Evolutionary conservation across 2,797 vertebrate species (phyloP).

Genomic region (Taenioides sp.): DNA sequence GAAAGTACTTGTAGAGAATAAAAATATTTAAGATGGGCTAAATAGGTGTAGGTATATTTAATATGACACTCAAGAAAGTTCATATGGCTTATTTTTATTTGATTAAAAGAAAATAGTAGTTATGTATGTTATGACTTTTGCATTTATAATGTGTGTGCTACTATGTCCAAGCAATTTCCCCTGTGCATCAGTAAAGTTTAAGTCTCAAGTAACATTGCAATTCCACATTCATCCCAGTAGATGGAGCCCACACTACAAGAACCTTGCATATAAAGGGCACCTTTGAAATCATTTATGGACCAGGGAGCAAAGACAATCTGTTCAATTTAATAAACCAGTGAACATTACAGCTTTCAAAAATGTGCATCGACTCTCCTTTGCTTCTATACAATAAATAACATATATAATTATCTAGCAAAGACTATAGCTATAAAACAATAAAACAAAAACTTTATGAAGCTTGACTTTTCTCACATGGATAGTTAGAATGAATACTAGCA

Average conservation of each 20-base stretch:
- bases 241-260: slow-evolving; percentile 38
- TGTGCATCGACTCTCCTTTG: slow-evolving; percentile 29
- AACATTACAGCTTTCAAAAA: slow-evolving; percentile 34
- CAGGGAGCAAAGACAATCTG: slow-evolving; percentile 44
- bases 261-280: background rate
- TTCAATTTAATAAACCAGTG: slow-evolving; percentile 52
- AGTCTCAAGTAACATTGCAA: background rate
- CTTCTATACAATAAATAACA: slow-evolving; percentile 43
- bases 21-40: background rate
- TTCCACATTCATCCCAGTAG: slow-evolving; percentile 49
- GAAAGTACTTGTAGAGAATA: background rate
- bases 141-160: too few relatives aligned
- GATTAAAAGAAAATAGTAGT: background rate
- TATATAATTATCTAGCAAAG: slow-evolving; percentile 38
- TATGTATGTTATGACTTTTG: too few relatives aligned
- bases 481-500: slow-evolving; percentile 26
- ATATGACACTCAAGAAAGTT: background rate
- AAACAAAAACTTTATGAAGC: slow-evolving; percentile 34
- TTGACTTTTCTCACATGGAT: slow-evolving; percentile 38
- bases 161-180: too few relatives aligned
- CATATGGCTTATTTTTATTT: background rate
- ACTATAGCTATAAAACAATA: slow-evolving; percentile 27
- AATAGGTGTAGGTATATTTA: background rate
- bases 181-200: too few relatives aligned
- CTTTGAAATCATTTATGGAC: slow-evolving; percentile 26